A percentile compares a stretch with the other conserved stretches of the same genome.
Evolutionary conservation across 2,113 vertebrate species (phyloP).

Genomic region (Apodemus speciosus): DNA sequence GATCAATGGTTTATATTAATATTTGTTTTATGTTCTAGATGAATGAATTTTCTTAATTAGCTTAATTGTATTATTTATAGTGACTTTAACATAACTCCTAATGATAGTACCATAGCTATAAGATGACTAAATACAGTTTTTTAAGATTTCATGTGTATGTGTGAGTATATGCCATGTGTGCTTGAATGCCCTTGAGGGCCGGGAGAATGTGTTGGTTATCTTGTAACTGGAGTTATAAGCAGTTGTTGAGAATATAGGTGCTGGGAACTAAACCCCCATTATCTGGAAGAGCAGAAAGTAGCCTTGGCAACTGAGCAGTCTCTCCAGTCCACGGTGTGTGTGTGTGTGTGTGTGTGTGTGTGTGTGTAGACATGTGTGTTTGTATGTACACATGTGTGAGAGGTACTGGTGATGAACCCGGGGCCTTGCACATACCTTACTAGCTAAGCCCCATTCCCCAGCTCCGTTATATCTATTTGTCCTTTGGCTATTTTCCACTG

Average conservation of each 20-base stretch:
- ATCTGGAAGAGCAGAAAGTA: neutral
- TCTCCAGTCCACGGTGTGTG: neutral
- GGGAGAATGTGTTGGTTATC: neutral
- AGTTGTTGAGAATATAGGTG: neutral
- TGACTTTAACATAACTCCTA: neutral
- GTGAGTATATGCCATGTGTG: neutral
- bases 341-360: neutral
- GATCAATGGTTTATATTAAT: neutral
- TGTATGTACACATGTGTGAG: neutral
- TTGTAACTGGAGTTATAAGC: neutral
- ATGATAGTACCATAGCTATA: neutral
- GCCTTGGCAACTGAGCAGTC: neutral
- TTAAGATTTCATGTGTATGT: neutral
- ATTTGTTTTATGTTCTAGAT: neutral
- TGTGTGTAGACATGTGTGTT: no score
- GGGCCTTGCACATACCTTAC: neutral
- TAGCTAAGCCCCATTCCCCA: neutral
- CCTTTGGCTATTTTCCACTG: neutral
- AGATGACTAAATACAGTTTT: neutral
- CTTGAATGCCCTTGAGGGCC: neutral
- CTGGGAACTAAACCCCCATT: neutral
- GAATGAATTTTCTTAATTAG: neutral
- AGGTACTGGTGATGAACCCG: neutral
- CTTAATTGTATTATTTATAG: slow-evolving; percentile 2
- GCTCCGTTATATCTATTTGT: neutral